Evolutionary conservation across 92 coral and sea anemone genomes (phyloP), one percentile per base, ranked within the genome.

Genomic region (Scolanthus callimorphus): DNA sequence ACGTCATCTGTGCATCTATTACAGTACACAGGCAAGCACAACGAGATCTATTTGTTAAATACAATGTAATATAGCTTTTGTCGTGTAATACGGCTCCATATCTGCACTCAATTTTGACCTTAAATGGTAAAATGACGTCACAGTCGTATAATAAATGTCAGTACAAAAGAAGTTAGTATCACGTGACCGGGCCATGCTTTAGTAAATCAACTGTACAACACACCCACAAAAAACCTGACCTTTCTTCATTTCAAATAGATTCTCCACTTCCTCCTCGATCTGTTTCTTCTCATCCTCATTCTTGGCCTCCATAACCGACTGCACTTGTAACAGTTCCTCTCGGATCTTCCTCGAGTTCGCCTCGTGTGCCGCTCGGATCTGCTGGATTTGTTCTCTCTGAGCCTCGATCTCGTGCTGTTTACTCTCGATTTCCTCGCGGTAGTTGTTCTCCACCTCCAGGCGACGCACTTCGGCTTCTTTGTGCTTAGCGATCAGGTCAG

Each of bases 391-490:
- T 25, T 79, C 85, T 21, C 82, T 85, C 63, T 87, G 96, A 8
- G 67, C 84, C 67, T 91, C 96, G 15, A 91, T 87, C 55, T 91
- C 96, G 41, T 69, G 71, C 55, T 78, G 88, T 55, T 91, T 91
- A 55, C 49, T 58, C 58, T 88, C 83, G 15, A 88, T 79, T 28
- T 80, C 96, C 26, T 62, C 67, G 59, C 82, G 89, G 75, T 88
- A 70, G 55, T 76, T 74, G 17, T 69, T 79, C 55, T 91, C 97
- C 50, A 88, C 67, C 46, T 88, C 96, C 15, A 91, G 69, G 58
- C 97, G 70, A 26, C 90, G 73, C 8, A 85, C 80, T 37, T 91
- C 97, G 9, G 92, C 82, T 73, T 91, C 92, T 51, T 91, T 91
- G 83, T 91, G 95, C 55, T 79, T 83, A 24, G 85, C 68, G 29